Evolutionary conservation across 1,140 invertebrate species (phyloP).

Genomic region (Tetramorium parvispinum): DNA sequence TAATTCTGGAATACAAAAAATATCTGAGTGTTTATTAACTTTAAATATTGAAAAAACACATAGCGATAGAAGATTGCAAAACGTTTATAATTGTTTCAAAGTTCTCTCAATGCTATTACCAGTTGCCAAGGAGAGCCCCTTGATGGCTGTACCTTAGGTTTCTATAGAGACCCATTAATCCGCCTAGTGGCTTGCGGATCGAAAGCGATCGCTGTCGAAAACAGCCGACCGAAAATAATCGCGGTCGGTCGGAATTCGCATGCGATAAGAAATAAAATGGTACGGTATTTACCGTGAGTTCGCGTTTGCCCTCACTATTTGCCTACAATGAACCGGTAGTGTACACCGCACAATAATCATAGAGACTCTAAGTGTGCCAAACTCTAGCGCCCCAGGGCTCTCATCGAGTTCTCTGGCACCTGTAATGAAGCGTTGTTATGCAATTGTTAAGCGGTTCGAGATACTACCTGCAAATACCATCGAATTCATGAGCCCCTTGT

Average conservation of each 20-base stretch:
- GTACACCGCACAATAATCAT: conserved; percentile 51
- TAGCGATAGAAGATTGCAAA: not conserved
- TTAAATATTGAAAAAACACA: not conserved
- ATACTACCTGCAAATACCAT: conserved; percentile 83
- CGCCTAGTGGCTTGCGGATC: not conserved
- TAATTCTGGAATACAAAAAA: no score
- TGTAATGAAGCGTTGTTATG: conserved; percentile 59
- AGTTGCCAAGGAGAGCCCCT: conserved; percentile 21
- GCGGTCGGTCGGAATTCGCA: not conserved
- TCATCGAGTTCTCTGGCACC: conserved; percentile 48
- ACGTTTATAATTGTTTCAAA: not conserved
- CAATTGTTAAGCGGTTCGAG: conserved; percentile 31
- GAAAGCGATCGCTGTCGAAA: conserved; percentile 18
- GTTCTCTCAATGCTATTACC: not conserved
- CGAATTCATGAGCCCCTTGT: conserved; percentile 81
- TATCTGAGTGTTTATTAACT: no score
- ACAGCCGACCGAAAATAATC: not conserved
- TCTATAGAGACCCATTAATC: not conserved
- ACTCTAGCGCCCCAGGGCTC: conserved; percentile 45
- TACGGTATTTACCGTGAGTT: conserved; percentile 50
- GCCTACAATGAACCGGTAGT: conserved; percentile 42
- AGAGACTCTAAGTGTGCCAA: conserved; percentile 53
- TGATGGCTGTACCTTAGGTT: not conserved
- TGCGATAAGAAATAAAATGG: conserved; percentile 33
- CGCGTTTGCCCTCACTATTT: conserved; percentile 32